Percentiles rank a stretch among this genome's conserved stretches.
phyloP scores from a whole-genome alignment of 2,797 vertebrate species.

The Ctenosaura bakeri region DNA sequence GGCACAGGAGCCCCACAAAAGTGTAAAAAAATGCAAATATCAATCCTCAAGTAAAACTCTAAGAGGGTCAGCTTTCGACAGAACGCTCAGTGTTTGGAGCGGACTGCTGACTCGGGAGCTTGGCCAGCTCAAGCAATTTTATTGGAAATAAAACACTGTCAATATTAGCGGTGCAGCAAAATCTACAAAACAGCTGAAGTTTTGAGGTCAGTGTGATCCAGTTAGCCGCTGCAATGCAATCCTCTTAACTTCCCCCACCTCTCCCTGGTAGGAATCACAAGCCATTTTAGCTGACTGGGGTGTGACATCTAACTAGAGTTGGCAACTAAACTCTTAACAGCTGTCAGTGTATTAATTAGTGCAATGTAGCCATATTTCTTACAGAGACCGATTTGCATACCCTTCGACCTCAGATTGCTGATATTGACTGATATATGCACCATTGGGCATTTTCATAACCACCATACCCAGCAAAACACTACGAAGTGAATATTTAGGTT shows the following conservation, averaged over 20 bases:
- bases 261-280: conserved; percentile 24
- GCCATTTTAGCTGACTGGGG: not conserved
- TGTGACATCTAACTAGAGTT: conserved; percentile 1
- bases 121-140: conserved; percentile 65
- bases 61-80: not conserved
- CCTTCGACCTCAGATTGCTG: not conserved
- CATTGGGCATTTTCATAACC: conserved; percentile 19
- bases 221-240: not conserved
- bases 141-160: conserved; percentile 53
- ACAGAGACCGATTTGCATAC: not conserved
- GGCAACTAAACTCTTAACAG: conserved; percentile 14
- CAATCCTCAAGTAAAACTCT: not conserved
- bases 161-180: not conserved
- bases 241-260: not conserved
- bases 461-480: conserved; percentile 22
- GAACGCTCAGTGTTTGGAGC: conserved; percentile 17
- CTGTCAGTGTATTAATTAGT: conserved; percentile 12
- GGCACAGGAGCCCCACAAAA: too few species aligned
- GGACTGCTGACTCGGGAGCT: conserved; percentile 51
- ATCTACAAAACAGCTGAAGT: conserved; percentile 32
- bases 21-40: too few species aligned
- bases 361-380: not conserved
- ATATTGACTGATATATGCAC: not conserved
- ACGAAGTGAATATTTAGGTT: conserved; percentile 5
- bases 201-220: not conserved